A percentile compares a stretch with the other conserved stretches of the same genome.
These are phyloP conservation scores for Scleropages formosus DNA, from an alignment of 2,797 vertebrate genomes.

Conservation along the genomic window DNA sequence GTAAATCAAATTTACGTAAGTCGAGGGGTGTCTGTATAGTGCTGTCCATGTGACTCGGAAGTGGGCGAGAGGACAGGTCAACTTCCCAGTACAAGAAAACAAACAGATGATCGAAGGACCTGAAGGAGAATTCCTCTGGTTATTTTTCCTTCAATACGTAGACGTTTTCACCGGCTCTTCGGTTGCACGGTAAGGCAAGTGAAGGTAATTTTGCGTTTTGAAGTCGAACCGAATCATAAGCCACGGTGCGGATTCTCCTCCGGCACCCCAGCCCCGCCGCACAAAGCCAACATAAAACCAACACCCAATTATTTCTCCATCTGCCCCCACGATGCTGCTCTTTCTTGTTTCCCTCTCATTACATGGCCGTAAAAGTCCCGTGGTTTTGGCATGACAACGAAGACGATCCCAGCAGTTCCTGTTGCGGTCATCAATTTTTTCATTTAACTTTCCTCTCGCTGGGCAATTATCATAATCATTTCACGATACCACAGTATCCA, in stretches of 20 bases:
- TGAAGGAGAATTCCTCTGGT: not conserved
- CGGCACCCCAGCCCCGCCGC: not conserved
- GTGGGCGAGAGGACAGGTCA: too few relatives aligned
- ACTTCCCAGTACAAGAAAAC: not conserved
- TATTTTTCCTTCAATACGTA: too few relatives aligned
- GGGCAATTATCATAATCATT: conserved; percentile 65
- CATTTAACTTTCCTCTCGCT: conserved; percentile 54
- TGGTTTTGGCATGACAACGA: conserved; percentile 59
- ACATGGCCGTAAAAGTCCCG: conserved; percentile 52
- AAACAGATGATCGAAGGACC: not conserved
- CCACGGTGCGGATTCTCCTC: not conserved
- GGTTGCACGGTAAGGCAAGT: not conserved
- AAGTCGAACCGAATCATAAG: not conserved
- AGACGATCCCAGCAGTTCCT: conserved; percentile 60
- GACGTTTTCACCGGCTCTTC: not conserved
- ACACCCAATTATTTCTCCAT: conserved; percentile 16
- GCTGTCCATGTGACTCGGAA: too few relatives aligned
- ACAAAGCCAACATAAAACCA: not conserved
- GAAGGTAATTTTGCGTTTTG: not conserved
- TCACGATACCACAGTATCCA: conserved; percentile 54
- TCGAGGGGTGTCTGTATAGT: too few relatives aligned
- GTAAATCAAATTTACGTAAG: too few relatives aligned
- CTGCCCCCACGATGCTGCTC: conserved; percentile 1
- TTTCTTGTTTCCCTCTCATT: conserved; percentile 1
- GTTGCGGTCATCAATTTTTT: conserved; percentile 54